phyloP scores from a whole-genome alignment of 2,797 vertebrate genomes.

The Gymnocypris eckloni region DNA sequence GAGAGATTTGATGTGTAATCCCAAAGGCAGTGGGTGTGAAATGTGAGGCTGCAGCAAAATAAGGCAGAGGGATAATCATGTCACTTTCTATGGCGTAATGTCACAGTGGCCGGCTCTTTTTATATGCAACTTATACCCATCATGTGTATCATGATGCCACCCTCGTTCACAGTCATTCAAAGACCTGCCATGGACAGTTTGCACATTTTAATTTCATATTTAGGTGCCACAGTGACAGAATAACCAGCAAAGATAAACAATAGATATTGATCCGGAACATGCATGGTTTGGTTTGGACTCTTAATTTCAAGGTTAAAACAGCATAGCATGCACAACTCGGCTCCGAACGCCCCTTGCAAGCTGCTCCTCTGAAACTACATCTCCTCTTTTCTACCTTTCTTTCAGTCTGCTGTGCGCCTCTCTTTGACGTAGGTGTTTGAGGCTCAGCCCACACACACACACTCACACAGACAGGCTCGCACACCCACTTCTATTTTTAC shows the following conservation, averaged over 20 bases:
- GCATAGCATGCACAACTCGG: background rate
- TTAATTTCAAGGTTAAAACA: background rate
- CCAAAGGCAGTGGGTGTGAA: slow-evolving; percentile 73
- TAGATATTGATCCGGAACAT: background rate
- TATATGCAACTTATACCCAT: slow-evolving; percentile 13
- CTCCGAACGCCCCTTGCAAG: background rate
- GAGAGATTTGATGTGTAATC: slow-evolving; percentile 78
- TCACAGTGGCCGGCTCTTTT: slow-evolving; percentile 18
- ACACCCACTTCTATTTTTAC: slow-evolving; percentile 77
- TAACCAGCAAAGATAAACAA: background rate
- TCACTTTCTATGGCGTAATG: slow-evolving; percentile 36
- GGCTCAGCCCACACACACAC: slow-evolving; percentile 63
- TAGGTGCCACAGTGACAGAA: background rate
- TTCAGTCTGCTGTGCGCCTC: slow-evolving; percentile 52
- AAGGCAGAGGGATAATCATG: slow-evolving; percentile 42
- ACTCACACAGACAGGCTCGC: slow-evolving; percentile 67
- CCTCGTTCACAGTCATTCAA: background rate
- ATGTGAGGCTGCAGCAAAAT: slow-evolving; percentile 72
- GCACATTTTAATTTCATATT: background rate
- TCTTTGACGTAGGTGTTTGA: slow-evolving; percentile 73
- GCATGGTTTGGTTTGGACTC: background rate
- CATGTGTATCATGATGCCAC: slow-evolving; percentile 15
- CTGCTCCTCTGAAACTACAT: slow-evolving; percentile 1
- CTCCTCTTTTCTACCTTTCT: slow-evolving; percentile 16
- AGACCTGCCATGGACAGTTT: background rate